Percentiles rank a stretch among this genome's conserved stretches.
Conservation (phyloP, 1,140 invertebrate species). For the Hypothenemus hampei region DNA sequence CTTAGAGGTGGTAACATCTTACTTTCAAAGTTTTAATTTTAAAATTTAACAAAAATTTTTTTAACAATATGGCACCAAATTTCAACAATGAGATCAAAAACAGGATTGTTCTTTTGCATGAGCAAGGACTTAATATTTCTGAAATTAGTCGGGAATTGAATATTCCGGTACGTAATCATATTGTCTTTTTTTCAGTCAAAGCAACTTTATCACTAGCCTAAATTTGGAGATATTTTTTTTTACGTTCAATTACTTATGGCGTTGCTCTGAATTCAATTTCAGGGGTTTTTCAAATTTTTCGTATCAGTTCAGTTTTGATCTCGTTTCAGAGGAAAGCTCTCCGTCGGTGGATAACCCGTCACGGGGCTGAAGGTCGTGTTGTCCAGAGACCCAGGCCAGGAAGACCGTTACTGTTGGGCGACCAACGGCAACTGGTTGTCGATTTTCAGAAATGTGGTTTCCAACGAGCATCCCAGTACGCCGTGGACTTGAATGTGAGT, state of each 20-base stretch:
- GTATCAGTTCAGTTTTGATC: neutral
- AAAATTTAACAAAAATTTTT: no score
- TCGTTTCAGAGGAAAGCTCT: neutral
- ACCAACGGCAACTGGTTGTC: neutral
- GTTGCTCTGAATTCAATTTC: neutral
- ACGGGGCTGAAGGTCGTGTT: neutral
- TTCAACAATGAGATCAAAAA: no score
- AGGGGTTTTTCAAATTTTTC: neutral
- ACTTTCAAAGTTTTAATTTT: no score
- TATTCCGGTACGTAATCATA: neutral
- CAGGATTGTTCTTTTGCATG: no score
- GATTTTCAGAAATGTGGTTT: neutral
- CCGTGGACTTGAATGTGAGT: neutral
- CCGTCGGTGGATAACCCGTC: neutral
- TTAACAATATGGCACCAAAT: no score
- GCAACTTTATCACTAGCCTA: neutral
- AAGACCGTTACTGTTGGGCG: neutral
- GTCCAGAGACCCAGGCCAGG: neutral
- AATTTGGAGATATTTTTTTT: neutral
- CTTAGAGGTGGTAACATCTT: no score
- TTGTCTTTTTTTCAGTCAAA: no score
- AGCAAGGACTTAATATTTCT: neutral
- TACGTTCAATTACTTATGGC: neutral
- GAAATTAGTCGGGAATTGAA: neutral
- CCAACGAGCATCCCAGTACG: neutral